These are phyloP conservation scores for Bombylius major DNA, from an alignment of 2,888 invertebrate genomes.

Conservation along the genomic window DNA sequence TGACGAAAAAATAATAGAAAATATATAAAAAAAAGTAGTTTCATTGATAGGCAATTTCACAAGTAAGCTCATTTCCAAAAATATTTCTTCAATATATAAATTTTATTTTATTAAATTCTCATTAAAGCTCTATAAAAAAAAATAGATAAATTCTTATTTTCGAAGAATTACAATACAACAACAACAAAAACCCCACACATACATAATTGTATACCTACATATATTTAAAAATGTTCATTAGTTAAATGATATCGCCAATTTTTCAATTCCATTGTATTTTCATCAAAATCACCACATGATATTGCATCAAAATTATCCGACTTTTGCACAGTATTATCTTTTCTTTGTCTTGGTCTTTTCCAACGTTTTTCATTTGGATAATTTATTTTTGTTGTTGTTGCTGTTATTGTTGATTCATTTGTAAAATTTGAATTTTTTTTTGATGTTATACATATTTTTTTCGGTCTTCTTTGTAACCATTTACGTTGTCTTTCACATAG, in stretches of 20 bases:
- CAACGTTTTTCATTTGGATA: background rate
- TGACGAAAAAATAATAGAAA: too few species aligned
- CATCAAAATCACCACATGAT: conserved; percentile 3
- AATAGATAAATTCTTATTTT: too few species aligned
- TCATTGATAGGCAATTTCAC: too few species aligned
- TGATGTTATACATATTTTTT: background rate
- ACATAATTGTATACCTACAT: too few species aligned
- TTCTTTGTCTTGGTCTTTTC: conserved; percentile 4
- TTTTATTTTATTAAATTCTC: too few species aligned
- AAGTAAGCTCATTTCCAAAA: too few species aligned
- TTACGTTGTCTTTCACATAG: conserved; percentile 13
- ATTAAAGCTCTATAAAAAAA: too few species aligned
- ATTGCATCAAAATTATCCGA: conserved; percentile 6
- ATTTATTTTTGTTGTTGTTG: background rate
- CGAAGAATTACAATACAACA: too few species aligned
- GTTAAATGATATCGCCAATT: conserved; percentile 38
- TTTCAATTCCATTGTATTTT: conserved; percentile 24
- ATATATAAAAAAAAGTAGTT: too few species aligned
- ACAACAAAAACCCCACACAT: too few species aligned
- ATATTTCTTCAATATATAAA: too few species aligned
- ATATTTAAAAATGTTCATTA: conserved; percentile 30
- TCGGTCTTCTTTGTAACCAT: background rate
- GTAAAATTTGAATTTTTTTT: background rate
- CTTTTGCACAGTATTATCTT: background rate
- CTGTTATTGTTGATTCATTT: too few species aligned